These are phyloP conservation scores for Drosophila quinaria DNA, from an alignment of 2,888 invertebrate genomes.

Conservation along the genomic window DNA sequence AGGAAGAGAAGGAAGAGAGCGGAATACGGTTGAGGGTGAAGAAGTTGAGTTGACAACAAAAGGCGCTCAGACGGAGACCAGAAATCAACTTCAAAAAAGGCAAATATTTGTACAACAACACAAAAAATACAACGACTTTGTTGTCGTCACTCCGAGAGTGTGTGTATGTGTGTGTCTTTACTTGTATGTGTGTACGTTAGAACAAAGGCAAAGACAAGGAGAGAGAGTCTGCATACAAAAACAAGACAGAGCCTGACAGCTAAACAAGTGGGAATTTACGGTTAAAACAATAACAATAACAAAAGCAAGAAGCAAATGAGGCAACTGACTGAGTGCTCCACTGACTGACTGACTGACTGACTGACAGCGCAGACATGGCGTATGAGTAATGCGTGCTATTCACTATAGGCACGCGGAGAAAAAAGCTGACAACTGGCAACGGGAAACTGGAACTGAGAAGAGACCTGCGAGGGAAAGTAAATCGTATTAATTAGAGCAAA, in stretches of 20 bases:
- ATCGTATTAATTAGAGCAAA: conserved; percentile 66
- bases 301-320: conserved; percentile 40
- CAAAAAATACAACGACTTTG: conserved; percentile 28
- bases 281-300: conserved; percentile 75
- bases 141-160: conserved; percentile 52
- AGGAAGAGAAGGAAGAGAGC: not conserved
- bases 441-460: conserved; percentile 9
- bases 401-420: conserved; percentile 2
- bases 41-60: conserved; percentile 68
- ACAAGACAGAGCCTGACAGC: conserved; percentile 55
- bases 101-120: conserved; percentile 74
- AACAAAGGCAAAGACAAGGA: conserved; percentile 60
- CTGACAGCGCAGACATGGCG: conserved; percentile 41
- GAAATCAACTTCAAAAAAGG: conserved; percentile 80
- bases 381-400: conserved; percentile 59
- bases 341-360: conserved; percentile 40
- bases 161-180: conserved; percentile 1
- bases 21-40: not conserved
- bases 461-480: conserved; percentile 8
- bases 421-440: not conserved
- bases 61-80: conserved; percentile 64
- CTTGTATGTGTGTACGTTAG: conserved; percentile 29
- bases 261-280: conserved; percentile 78
- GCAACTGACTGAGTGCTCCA: conserved; percentile 51
- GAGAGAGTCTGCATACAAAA: conserved; percentile 45